phyloP scores from a whole-genome alignment of 2,797 vertebrate genomes.

The Tenualosa thibaudeaui region DNA sequence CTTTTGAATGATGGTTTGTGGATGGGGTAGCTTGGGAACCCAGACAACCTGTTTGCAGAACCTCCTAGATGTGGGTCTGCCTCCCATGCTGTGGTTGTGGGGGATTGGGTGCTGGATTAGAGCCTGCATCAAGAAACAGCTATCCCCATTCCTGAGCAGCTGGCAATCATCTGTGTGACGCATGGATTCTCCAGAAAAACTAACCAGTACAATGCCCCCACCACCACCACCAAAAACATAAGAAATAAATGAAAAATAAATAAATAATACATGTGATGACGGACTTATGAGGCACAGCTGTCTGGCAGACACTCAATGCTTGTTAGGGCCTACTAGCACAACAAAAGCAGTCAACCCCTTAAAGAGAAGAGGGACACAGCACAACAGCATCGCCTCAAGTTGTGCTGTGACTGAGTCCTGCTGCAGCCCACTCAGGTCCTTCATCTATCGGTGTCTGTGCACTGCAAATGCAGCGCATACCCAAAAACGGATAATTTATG shows the following conservation, averaged over 20 bases:
- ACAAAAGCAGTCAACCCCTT: neutral
- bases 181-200: neutral
- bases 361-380: neutral
- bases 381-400: neutral
- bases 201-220: neutral
- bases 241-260: no score
- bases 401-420: neutral
- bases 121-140: neutral
- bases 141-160: neutral
- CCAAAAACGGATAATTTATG: slow-evolving; percentile 39
- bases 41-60: no score
- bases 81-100: neutral
- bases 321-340: neutral
- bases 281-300: no score
- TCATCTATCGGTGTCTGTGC: slow-evolving; percentile 22
- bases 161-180: neutral
- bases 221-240: no score
- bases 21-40: no score
- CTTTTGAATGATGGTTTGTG: neutral
- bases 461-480: slow-evolving; percentile 16
- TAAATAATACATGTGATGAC: no score
- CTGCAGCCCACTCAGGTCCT: neutral
- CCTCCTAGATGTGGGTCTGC: no score
- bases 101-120: neutral
- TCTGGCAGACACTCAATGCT: neutral